Base-by-base conservation (phyloP, 2,888 invertebrate species). In the Morpho achilles region DNA sequence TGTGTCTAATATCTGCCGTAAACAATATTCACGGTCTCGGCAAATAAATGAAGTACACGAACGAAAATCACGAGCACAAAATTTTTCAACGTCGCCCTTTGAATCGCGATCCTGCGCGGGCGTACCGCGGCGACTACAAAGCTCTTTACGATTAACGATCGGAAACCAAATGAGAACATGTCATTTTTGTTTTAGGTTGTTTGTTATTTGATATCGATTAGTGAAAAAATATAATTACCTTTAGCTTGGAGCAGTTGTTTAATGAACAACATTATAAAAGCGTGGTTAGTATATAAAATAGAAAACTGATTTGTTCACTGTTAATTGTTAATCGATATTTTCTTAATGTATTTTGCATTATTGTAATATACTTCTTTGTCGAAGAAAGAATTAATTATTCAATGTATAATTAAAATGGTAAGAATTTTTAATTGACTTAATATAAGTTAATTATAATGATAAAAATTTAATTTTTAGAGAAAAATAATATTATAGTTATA, bases 41-140 rank as follows among this genome's bases (percentile, higher is more conserved):
- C 74, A 79, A 83, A 84, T 82, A 85, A 87, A 87, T 82, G 81
- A 82, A 80, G 77, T 75, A 81, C 87, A 86, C 85, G 87, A 87
- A 79, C 78, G 74, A 81, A 87, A 85, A 87, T 86, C 88, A 87
- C 88, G 88, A 85, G 80, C 73, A 76, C 72, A 76, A 81, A 80
- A 87, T 87, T 88, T 88, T 87, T 87, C 87, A 87, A 86, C 80
- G 85, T 88, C 84, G 73, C 70, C 69, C 73, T 72, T 68, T 76
- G 74, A 49, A 82, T 82, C 81, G 80, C 73, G 80, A 84, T 82
- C 45, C 77, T 68, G 72, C 68, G 69, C 73, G 64, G 67, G 72
- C 75, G 75, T 32, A 32, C 74, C 67, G 80, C 86, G 87, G 86
- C 80, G 71, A 76, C 65, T 76, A 81, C 84, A 87, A 87, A 86